Percentiles rank a stretch among this genome's conserved stretches.
phyloP scores from a whole-genome alignment of 2,797 vertebrate species.

The Knipowitschia caucasica region DNA sequence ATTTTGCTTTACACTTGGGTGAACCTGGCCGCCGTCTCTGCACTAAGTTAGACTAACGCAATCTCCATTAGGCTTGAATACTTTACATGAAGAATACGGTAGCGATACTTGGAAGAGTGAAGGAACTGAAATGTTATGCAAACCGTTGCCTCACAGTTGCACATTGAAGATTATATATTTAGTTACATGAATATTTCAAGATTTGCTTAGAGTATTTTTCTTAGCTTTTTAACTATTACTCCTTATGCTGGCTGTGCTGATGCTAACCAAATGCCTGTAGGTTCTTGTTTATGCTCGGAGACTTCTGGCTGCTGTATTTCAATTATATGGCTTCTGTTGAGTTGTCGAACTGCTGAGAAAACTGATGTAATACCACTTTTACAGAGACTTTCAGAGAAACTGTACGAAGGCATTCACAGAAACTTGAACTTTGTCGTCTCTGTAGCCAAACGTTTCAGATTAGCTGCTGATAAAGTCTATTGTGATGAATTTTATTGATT shows the following conservation, averaged over 20 bases:
- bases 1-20: conserved; percentile 13
- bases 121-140: conserved; percentile 26
- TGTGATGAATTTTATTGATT: conserved; percentile 8
- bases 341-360: conserved; percentile 62
- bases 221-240: conserved; percentile 35
- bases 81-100: conserved; percentile 27
- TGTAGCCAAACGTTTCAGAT: conserved; percentile 54
- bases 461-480: conserved; percentile 49
- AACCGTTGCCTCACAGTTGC: conserved; percentile 6
- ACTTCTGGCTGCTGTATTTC: conserved; percentile 9
- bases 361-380: conserved; percentile 37
- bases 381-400: conserved; percentile 19
- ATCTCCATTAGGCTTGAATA: conserved; percentile 31
- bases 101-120: conserved; percentile 14
- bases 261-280: conserved; percentile 35
- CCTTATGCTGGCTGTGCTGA: conserved; percentile 53
- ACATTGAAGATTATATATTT: conserved; percentile 30
- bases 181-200: conserved; percentile 21
- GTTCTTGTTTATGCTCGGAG: conserved; percentile 26
- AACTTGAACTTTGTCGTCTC: conserved; percentile 31
- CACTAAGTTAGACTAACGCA: conserved; percentile 40
- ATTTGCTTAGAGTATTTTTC: conserved; percentile 29
- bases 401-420: conserved; percentile 6
- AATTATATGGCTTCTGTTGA: conserved; percentile 3
- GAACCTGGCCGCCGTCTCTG: conserved; percentile 14